Percentiles rank a stretch among this genome's conserved stretches.
Conservation (phyloP, 2,113 vertebrate genomes). For the Lucifuga dentata region DNA sequence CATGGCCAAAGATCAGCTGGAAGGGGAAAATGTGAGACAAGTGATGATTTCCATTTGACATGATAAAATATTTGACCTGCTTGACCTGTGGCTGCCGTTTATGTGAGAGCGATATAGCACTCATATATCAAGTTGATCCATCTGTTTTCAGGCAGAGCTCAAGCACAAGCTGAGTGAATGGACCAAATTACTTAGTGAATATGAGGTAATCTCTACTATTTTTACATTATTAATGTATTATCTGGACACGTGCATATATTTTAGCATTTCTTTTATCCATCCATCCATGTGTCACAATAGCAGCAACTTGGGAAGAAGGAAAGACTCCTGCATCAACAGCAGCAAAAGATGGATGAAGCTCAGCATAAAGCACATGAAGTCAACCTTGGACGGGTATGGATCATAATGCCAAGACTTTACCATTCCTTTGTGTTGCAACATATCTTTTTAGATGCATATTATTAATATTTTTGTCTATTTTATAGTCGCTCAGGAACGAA, state of each 20-base stretch:
- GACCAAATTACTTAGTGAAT: conserved; percentile 90
- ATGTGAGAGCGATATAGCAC: conserved; percentile 5
- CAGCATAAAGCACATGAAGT: conserved; percentile 87
- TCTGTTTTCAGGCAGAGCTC: conserved; percentile 87
- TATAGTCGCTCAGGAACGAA: conserved; percentile 79
- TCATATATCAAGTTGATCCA: conserved; percentile 17
- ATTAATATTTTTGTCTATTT: conserved; percentile 17
- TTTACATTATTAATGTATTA: conserved; percentile 11
- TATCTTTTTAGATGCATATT: no score
- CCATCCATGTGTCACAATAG: conserved; percentile 82
- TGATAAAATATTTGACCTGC: conserved; percentile 38
- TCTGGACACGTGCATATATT: conserved; percentile 3
- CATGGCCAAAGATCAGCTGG: conserved; percentile 94
- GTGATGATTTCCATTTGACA: conserved; percentile 60
- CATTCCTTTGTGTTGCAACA: no score
- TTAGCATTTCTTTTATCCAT: conserved; percentile 11
- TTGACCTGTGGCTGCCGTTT: conserved; percentile 15
- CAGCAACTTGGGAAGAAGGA: conserved; percentile 92
- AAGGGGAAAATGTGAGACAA: conserved; percentile 92
- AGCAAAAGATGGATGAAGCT: conserved; percentile 89
- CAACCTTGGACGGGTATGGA: conserved; percentile 86
- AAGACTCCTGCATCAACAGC: conserved; percentile 90
- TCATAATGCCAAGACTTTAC: no score
- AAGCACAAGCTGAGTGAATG: conserved; percentile 92
- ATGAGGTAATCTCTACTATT: conserved; percentile 83